Percentiles rank a stretch among this genome's conserved stretches.
phyloP scores from a whole-genome alignment of 2,888 invertebrate species.

The Tryphoninae sp. region DNA sequence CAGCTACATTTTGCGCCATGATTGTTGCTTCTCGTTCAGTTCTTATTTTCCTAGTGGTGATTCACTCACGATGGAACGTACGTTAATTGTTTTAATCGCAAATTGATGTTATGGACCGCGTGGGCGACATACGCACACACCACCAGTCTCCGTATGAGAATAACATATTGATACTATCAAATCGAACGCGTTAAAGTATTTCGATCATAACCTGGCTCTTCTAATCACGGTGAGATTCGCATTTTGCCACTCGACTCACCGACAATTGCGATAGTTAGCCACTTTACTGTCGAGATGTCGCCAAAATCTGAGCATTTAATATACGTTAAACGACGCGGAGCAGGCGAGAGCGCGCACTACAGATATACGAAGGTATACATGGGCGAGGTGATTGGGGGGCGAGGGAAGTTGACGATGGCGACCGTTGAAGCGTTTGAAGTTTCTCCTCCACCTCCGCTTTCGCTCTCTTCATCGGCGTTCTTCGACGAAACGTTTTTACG shows the following conservation, averaged over 20 bases:
- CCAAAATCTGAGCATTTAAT: too few relatives aligned
- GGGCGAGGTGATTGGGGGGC: constrained; percentile 43
- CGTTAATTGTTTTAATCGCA: constrained; percentile 32
- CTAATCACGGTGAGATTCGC: not conserved
- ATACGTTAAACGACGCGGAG: too few relatives aligned
- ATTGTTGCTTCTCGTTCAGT: constrained; percentile 1
- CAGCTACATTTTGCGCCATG: not conserved
- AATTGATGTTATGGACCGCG: constrained; percentile 22
- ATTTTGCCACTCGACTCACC: not conserved
- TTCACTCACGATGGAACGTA: constrained; percentile 13
- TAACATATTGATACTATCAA: not conserved
- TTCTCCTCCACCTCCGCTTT: constrained; percentile 40
- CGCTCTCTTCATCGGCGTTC: constrained; percentile 51
- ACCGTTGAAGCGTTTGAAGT: constrained; percentile 57
- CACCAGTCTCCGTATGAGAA: not conserved
- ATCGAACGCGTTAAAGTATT: not conserved
- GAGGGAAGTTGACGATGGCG: constrained; percentile 30
- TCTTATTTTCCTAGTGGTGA: not conserved
- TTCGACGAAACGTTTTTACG: constrained; percentile 31
- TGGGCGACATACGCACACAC: not conserved
- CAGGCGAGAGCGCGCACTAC: too few relatives aligned
- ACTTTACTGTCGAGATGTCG: not conserved
- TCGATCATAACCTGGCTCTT: too few relatives aligned
- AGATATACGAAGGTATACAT: not conserved
- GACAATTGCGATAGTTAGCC: constrained; percentile 2